phyloP scores from a whole-genome alignment of 2,113 vertebrate species.

The Equus przewalskii region DNA sequence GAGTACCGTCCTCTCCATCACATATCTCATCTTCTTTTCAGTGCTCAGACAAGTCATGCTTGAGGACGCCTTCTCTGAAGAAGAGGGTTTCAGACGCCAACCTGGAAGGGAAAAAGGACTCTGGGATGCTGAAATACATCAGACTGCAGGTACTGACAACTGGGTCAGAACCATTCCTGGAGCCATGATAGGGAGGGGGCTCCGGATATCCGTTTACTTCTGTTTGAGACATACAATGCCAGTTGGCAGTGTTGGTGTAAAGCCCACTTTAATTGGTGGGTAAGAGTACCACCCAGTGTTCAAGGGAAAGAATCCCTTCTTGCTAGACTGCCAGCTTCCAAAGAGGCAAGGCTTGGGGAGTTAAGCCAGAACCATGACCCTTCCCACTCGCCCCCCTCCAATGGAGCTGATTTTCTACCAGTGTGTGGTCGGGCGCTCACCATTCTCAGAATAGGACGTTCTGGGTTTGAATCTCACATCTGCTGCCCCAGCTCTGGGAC shows the following conservation, averaged over 20 bases:
- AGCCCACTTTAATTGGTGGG: not conserved
- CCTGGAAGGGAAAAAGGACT: conserved; percentile 97
- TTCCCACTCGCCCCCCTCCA: too few relatives aligned
- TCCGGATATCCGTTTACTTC: not conserved
- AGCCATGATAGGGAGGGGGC: not conserved
- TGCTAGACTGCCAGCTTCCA: not conserved
- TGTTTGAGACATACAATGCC: not conserved
- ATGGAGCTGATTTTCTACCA: not conserved
- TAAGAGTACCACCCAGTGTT: not conserved
- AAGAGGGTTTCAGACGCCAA: conserved; percentile 93
- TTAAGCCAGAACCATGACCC: fast-evolving
- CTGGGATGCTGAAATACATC: conserved; percentile 98
- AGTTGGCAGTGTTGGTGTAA: not conserved
- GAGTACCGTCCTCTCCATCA: not conserved
- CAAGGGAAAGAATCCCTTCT: not conserved
- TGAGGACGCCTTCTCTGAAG: conserved; percentile 97
- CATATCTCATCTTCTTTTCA: conserved; percentile 75
- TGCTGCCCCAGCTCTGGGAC: not conserved
- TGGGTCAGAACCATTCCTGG: not conserved
- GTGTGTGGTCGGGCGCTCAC: fast-evolving
- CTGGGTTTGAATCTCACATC: not conserved
- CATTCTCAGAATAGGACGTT: not conserved
- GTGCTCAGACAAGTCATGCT: conserved; percentile 98
- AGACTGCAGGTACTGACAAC: conserved; percentile 93
- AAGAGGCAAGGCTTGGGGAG: not conserved